Percentiles rank a stretch among this genome's conserved stretches.
These are phyloP conservation scores for Anticlea derivata DNA, from an alignment of 2,888 invertebrate genomes.

Conservation along the genomic window DNA sequence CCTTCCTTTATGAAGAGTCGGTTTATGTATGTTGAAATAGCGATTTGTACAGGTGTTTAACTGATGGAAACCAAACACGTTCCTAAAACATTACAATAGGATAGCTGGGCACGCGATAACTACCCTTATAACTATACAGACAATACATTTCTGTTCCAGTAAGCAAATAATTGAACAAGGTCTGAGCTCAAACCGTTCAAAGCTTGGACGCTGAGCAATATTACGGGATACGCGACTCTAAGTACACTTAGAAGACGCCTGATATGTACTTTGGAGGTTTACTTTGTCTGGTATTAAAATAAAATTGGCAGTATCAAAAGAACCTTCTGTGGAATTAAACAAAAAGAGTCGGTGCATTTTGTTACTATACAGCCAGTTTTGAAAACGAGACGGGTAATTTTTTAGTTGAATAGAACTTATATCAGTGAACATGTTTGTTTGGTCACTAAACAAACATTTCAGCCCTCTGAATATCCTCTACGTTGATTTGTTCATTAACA, in stretches of 20 bases:
- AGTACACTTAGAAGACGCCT: constrained; percentile 6
- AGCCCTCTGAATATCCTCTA: neutral
- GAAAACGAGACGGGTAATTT: too few species aligned
- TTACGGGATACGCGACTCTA: constrained; percentile 3
- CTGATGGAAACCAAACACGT: constrained; percentile 1
- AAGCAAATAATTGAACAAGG: constrained; percentile 23
- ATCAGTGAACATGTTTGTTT: too few species aligned
- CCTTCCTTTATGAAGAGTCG: too few species aligned
- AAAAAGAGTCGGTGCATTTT: neutral
- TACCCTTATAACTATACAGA: constrained; percentile 13
- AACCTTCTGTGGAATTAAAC: neutral
- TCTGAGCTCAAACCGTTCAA: constrained; percentile 13
- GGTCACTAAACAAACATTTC: too few species aligned
- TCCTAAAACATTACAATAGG: neutral
- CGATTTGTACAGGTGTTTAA: constrained; percentile 4
- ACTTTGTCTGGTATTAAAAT: constrained; percentile 9
- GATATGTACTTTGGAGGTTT: constrained; percentile 7
- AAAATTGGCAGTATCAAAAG: neutral
- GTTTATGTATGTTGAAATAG: too few species aligned
- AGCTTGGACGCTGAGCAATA: constrained; percentile 18
- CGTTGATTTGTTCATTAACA: constrained; percentile 4
- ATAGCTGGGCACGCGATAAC: constrained; percentile 3
- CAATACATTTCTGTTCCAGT: constrained; percentile 17
- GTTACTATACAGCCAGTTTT: too few species aligned
- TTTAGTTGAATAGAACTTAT: too few species aligned